phyloP scores from a whole-genome alignment of 2,888 invertebrate species.

The Omphaloscelis lunosa region DNA sequence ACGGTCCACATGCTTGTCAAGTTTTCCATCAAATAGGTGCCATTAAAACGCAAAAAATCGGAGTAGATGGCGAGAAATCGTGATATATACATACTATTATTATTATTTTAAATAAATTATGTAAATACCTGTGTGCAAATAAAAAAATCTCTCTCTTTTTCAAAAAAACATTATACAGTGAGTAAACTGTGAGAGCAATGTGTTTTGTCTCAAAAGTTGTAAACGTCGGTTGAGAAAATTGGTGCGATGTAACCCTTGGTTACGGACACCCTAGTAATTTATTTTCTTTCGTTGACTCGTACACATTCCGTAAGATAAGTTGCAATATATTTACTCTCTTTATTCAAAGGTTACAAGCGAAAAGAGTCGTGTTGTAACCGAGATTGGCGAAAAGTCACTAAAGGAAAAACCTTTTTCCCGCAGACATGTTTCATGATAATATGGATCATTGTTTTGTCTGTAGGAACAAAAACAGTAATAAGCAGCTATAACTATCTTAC shows the following conservation, averaged over 20 bases:
- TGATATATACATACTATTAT: no score
- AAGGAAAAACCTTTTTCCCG: neutral
- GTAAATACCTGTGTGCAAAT: no score
- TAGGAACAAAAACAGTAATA: neutral
- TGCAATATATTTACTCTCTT: conserved; percentile 51
- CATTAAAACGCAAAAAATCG: no score
- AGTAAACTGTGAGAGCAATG: conserved; percentile 24
- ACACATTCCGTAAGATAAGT: conserved; percentile 53
- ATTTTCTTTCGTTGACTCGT: conserved; percentile 51
- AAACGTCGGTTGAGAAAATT: conserved; percentile 55
- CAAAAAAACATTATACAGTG: no score
- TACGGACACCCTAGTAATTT: conserved; percentile 48
- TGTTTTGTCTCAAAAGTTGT: conserved; percentile 57
- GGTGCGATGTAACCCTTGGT: conserved; percentile 52
- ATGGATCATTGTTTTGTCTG: neutral
- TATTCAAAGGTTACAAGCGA: conserved; percentile 37
- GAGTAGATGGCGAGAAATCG: no score
- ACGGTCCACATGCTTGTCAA: neutral
- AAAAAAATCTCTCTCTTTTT: neutral
- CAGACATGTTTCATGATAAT: neutral
- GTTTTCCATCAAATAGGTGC: neutral
- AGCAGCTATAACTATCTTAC: neutral
- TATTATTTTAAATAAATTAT: no score
- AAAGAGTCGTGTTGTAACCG: conserved; percentile 19
- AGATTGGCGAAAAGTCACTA: conserved; percentile 17